phyloP scores from a whole-genome alignment of 2,797 vertebrate species.

The Scleropages formosus region DNA sequence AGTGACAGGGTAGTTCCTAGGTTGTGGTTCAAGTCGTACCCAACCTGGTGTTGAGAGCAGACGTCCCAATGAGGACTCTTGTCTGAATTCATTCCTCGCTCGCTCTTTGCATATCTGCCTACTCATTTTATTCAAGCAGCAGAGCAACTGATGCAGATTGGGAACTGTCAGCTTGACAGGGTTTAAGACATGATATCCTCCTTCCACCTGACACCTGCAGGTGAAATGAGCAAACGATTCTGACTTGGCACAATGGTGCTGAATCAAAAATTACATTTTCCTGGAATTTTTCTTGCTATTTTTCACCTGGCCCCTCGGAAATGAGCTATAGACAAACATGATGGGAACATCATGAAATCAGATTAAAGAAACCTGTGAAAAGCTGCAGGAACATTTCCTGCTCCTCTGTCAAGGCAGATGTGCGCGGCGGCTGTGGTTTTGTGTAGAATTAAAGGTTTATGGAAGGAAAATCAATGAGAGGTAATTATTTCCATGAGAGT shows the following conservation, averaged over 20 bases:
- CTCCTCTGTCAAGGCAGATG: constrained; percentile 27
- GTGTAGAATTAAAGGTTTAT: constrained; percentile 42
- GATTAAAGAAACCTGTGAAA: constrained; percentile 52
- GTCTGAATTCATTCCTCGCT: too few species aligned
- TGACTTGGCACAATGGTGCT: not conserved
- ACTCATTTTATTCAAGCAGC: too few species aligned
- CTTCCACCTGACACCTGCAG: not conserved
- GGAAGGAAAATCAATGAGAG: constrained; percentile 47
- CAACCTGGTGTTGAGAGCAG: too few species aligned
- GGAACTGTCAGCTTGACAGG: too few species aligned
- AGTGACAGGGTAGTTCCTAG: too few species aligned
- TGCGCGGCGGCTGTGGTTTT: constrained; percentile 22
- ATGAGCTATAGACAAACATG: constrained; percentile 28
- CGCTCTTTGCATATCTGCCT: too few species aligned
- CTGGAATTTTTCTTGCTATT: not conserved
- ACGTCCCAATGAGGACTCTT: too few species aligned
- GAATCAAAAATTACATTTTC: constrained; percentile 14
- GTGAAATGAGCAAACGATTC: not conserved
- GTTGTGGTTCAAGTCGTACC: too few species aligned
- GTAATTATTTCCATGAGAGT: constrained; percentile 62
- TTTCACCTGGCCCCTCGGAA: not conserved
- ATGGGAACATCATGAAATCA: constrained; percentile 53
- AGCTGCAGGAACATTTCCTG: constrained; percentile 42
- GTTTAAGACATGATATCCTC: too few species aligned
- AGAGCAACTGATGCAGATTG: too few species aligned